phyloP scores from a whole-genome alignment of 2,797 vertebrate genomes.

The Micropoecilia bifurca region DNA sequence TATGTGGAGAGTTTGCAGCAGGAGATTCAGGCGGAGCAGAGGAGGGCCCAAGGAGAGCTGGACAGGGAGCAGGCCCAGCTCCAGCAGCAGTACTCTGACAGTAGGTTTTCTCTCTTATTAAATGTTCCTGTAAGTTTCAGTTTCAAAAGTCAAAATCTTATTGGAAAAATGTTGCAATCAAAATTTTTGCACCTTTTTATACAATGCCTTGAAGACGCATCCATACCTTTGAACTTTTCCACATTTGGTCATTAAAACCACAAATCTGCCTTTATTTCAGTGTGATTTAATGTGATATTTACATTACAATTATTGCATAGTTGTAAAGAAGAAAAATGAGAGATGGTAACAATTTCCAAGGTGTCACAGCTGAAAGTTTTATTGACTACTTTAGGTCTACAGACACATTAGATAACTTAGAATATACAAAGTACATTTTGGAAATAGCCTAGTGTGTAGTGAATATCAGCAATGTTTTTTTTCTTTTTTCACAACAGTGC shows the following conservation, averaged over 20 bases:
- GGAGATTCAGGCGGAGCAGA: slow-evolving; percentile 87
- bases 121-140: not conserved
- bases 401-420: too few species aligned
- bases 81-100: slow-evolving; percentile 83
- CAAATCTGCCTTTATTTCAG: not conserved
- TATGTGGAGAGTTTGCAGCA: slow-evolving; percentile 86
- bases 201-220: not conserved
- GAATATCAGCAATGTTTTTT: not conserved
- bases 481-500: slow-evolving; percentile 79
- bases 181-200: not conserved
- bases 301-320: not conserved
- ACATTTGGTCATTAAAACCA: not conserved
- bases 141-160: not conserved
- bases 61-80: slow-evolving; percentile 85
- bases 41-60: slow-evolving; percentile 84
- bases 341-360: not conserved
- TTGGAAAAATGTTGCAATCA: not conserved
- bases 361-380: not conserved
- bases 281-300: not conserved
- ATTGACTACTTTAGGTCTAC: too few species aligned
- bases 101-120: slow-evolving; percentile 76
- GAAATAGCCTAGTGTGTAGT: not conserved
- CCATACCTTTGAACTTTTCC: not conserved
- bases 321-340: not conserved
- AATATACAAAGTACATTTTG: not conserved